These are phyloP conservation scores for Epiblema foenella DNA, from an alignment of 2,888 invertebrate species.

Conservation along the genomic window DNA sequence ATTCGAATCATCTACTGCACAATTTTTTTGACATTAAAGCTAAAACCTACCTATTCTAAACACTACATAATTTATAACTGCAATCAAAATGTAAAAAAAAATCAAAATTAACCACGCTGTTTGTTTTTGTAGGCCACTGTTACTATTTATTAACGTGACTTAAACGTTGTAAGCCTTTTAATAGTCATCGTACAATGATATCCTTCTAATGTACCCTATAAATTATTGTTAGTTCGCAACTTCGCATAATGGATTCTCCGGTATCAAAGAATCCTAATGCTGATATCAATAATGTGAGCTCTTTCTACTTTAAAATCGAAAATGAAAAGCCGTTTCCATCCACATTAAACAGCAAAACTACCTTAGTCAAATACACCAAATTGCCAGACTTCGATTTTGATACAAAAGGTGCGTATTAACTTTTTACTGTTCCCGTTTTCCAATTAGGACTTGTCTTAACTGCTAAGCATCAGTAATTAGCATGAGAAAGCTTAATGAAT, in stretches of 20 bases:
- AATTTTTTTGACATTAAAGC: constrained; percentile 17
- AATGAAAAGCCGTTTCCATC: constrained; percentile 55
- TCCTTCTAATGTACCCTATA: constrained; percentile 20
- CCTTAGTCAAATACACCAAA: constrained; percentile 74
- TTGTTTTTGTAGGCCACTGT: constrained; percentile 37
- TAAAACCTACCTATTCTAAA: constrained; percentile 14
- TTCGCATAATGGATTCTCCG: constrained; percentile 72
- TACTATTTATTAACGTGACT: constrained; percentile 20
- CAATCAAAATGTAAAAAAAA: constrained; percentile 56
- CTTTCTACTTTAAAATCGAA: constrained; percentile 62
- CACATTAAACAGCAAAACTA: constrained; percentile 60
- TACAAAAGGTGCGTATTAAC: constrained; percentile 61
- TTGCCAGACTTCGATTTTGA: constrained; percentile 70
- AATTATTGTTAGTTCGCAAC: constrained; percentile 45
- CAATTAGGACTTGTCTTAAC: constrained; percentile 6
- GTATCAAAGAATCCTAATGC: constrained; percentile 63
- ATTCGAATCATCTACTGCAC: not conserved
- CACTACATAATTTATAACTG: constrained; percentile 25
- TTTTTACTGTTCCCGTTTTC: constrained; percentile 9
- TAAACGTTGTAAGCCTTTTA: constrained; percentile 19
- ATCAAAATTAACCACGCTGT: constrained; percentile 47
- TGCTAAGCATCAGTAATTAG: not conserved
- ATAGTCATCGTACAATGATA: constrained; percentile 24
- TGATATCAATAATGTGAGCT: constrained; percentile 60
- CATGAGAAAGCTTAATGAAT: not conserved